Evolutionary conservation across 2,113 vertebrate species (phyloP), one percentile per base, ranked within the genome.

Genomic region (Herpetotheres cachinnans): DNA sequence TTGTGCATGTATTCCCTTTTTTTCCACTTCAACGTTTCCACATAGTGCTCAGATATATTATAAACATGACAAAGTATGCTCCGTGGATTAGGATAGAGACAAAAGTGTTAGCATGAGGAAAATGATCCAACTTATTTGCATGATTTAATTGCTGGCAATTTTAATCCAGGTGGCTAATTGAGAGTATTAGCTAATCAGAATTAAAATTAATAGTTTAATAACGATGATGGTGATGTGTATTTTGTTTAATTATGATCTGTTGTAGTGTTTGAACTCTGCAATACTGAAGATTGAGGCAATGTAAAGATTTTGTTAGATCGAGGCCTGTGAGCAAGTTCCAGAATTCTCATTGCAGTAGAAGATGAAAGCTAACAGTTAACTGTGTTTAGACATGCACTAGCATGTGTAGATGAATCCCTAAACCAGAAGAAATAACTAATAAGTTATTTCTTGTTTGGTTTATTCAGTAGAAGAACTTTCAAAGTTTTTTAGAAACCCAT

Each of bases 141-240:
- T 82, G n/a, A 62, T 61, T 47, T 78, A 69, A 92, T 74, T 83
- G 46, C 61, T 47, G 56, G 61, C 26, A 79, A 76, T 84, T 91
- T 91, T 71, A 86, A 89, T 74, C 49, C 46, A 73, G 46, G 74
- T 93, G 79, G 27, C 49, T 96, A 91, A 92, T 86, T 74, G 50
- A 59, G 54, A 61, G n/a, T 69, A 88, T 93, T 80, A 92, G 58
- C 62, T 69, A 66, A 22, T 72, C 13, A 15, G 83, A 95, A 89
- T 76, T 91, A 52, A 89, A 95, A 82, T 76, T 49, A 85, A 66
- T 85, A 72, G 63, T 58, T 96, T 95, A 87, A 65, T 95, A 82
- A 54, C 66, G 18, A 20, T 72, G 71, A 79, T 0, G 5, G 30
- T 49, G 59, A 26, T 36, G 44, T 85, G 49, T 72, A 29, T 63